A percentile compares a stretch with the other conserved stretches of the same genome.
Evolutionary conservation across 2,888 invertebrate species (phyloP).

Genomic region (Nephrocerus scutellatus): DNA sequence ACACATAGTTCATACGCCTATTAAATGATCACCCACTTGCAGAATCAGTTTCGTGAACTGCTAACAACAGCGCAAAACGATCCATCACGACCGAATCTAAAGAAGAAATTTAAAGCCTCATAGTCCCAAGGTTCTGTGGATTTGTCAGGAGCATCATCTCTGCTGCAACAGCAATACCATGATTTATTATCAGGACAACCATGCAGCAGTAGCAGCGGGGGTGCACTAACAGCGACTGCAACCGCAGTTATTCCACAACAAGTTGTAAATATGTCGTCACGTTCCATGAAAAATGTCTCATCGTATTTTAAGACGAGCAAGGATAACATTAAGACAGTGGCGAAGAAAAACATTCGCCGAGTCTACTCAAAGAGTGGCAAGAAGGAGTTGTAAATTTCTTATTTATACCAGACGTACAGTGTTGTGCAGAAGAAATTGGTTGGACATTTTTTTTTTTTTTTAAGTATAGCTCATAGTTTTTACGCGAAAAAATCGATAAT

Average conservation of each 20-base stretch:
- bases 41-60: slow-evolving; percentile 44
- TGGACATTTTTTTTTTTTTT: too few relatives aligned
- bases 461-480: too few relatives aligned
- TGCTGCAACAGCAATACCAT: not conserved
- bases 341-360: slow-evolving; percentile 33
- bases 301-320: slow-evolving; percentile 39
- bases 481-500: too few relatives aligned
- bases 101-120: slow-evolving; percentile 44
- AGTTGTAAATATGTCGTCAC: slow-evolving; percentile 32
- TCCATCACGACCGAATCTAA: slow-evolving; percentile 39
- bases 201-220: slow-evolving; percentile 19
- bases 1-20: too few relatives aligned
- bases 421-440: too few relatives aligned
- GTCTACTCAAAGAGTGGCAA: slow-evolving; percentile 30
- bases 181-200: too few relatives aligned
- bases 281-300: slow-evolving; percentile 38
- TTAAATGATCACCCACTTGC: too few relatives aligned
- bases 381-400: slow-evolving; percentile 20
- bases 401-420: too few relatives aligned
- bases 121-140: slow-evolving; percentile 41
- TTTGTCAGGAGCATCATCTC: slow-evolving; percentile 28
- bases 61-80: slow-evolving; percentile 38
- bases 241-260: slow-evolving; percentile 31
- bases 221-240: slow-evolving; percentile 6
- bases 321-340: slow-evolving; percentile 27